Conservation (phyloP, 2,797 vertebrate genomes). For the Manis crassicaudata region DNA sequence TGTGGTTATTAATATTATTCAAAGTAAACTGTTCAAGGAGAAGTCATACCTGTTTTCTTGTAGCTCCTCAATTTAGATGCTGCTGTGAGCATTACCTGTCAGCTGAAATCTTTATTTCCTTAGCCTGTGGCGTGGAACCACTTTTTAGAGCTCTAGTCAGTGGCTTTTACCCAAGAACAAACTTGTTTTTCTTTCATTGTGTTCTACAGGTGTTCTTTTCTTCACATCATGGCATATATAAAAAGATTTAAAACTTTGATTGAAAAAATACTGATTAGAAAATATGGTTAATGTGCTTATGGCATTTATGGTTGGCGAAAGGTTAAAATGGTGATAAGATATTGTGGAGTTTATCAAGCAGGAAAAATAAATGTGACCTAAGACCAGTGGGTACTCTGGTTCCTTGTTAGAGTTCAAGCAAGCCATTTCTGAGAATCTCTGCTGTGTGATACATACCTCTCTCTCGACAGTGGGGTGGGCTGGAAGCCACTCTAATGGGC, state of each 20-base stretch:
- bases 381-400: background rate
- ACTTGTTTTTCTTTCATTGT: background rate
- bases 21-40: conserved; percentile 3
- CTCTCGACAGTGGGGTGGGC: background rate
- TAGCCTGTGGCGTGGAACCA: background rate
- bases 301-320: background rate
- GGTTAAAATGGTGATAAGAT: background rate
- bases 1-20: background rate
- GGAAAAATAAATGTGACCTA: background rate
- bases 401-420: background rate
- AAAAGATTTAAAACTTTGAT: background rate
- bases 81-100: background rate
- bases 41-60: background rate
- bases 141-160: background rate
- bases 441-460: background rate
- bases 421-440: background rate
- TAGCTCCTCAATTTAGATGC: background rate
- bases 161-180: background rate
- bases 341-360: background rate
- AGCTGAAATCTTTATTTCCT: background rate
- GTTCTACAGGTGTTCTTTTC: background rate
- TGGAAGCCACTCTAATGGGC: background rate
- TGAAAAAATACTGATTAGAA: background rate
- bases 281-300: background rate
- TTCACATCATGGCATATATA: background rate